phyloP scores from a whole-genome alignment of 2,888 invertebrate species.

The Camptogramma bilineatum region DNA sequence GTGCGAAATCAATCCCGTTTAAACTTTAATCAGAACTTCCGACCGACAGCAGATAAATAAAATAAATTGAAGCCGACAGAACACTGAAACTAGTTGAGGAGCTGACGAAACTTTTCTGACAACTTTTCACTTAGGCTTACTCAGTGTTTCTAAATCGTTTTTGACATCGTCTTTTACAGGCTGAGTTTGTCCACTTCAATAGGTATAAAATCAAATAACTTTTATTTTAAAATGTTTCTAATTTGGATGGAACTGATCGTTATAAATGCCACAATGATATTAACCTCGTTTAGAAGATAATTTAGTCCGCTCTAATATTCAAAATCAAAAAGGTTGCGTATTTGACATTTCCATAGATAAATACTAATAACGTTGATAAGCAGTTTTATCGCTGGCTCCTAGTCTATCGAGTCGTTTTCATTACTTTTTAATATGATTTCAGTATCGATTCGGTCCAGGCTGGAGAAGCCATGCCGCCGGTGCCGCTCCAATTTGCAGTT shows the following conservation, averaged over 20 bases:
- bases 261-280: too few species aligned
- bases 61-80: conserved; percentile 3
- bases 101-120: background rate
- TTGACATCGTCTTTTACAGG: background rate
- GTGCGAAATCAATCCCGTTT: conserved; percentile 1
- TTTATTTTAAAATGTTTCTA: too few species aligned
- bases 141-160: background rate
- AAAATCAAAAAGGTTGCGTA: too few species aligned
- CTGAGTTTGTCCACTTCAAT: background rate
- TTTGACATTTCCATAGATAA: too few species aligned
- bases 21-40: conserved; percentile 8
- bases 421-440: conserved; percentile 7
- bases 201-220: too few species aligned
- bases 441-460: background rate
- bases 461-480: background rate
- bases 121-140: background rate
- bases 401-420: background rate
- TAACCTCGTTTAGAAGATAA: too few species aligned
- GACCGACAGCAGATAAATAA: background rate
- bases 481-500: background rate
- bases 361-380: too few species aligned
- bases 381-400: background rate
- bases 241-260: too few species aligned
- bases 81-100: background rate
- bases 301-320: too few species aligned